phyloP scores from a whole-genome alignment of 1,140 invertebrate genomes.

The Heliconius congener region DNA sequence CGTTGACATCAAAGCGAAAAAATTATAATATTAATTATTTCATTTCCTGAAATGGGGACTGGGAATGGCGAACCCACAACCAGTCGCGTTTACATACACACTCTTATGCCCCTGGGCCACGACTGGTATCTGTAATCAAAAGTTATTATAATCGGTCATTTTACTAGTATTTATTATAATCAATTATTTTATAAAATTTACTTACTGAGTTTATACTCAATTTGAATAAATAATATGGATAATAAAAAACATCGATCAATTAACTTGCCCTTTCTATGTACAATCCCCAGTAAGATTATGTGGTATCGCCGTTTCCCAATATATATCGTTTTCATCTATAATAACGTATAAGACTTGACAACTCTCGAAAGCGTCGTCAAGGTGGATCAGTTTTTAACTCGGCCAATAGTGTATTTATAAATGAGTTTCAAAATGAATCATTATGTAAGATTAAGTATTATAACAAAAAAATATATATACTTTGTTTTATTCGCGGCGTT shows the following conservation, averaged over 20 bases:
- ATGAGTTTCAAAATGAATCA: background rate
- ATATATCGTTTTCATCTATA: background rate
- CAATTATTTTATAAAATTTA: background rate
- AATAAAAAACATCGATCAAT: no score
- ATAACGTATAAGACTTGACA: background rate
- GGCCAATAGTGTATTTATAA: constrained; percentile 14
- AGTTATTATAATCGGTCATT: no score
- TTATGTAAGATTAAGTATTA: background rate
- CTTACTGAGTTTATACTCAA: background rate
- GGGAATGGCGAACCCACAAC: no score
- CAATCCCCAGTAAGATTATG: background rate
- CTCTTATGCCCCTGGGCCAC: no score
- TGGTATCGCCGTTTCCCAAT: background rate
- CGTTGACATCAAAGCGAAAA: no score
- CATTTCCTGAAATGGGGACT: no score
- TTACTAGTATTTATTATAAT: no score
- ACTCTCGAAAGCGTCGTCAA: constrained; percentile 11
- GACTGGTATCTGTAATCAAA: no score
- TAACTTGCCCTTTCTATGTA: background rate
- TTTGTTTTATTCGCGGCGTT: no score
- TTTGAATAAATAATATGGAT: background rate
- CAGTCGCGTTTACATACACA: no score
- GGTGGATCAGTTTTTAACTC: constrained; percentile 13
- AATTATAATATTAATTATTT: no score
- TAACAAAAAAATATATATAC: no score